Base-by-base conservation (phyloP, 2,797 vertebrate genomes). In the Erithacus rubecula region DNA sequence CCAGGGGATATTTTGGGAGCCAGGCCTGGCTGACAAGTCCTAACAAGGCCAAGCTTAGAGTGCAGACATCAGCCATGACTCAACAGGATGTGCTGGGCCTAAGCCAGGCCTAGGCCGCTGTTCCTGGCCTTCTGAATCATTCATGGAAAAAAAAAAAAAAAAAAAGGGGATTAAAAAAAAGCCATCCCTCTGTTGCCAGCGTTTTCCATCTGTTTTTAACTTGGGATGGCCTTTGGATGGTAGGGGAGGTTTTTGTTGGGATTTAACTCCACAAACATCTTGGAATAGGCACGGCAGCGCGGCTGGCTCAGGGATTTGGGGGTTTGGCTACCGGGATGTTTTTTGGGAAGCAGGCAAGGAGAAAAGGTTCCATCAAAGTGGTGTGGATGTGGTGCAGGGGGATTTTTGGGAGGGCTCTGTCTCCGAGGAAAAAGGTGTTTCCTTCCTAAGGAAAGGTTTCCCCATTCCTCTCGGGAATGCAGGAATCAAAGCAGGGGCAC, bases 31-130 rank as follows among this genome's bases (percentile, higher is more conserved):
- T 91, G 93, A 94, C 97, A 95, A 97, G 96, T 96, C 96, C 95
- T 90, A 94, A 93, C 97, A 97, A 96, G 95, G 79, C 93, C 94
- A 60, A 97, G 97, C 97, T 97, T 96, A 97, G 96, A 92, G 94
- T 49, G 77, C 93, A 93, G 90, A 94, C 94, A 74, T 97, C 95
- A 92, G 89, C 94, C 82, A 3, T 98, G 98, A 98, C 96, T 98
- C 97, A 97, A 85, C 96, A 95, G 96, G 94, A 95, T 96, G 93
- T 51, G 86, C 90, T 95, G 65, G 92, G 86, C 89, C 80, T 72
- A 85, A 84, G 59, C 97, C 97, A 97, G 72, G 80, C 68, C 84
- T 75, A 53, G 92, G 93, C 60, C 26, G 3, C 67, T 34, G 26
- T 58, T 84, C 81, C 68, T 52, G 68, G 70, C 90, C 79, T 95